Conservation (phyloP, 2,113 vertebrate genomes). For the Ancistrus triradiatus region DNA sequence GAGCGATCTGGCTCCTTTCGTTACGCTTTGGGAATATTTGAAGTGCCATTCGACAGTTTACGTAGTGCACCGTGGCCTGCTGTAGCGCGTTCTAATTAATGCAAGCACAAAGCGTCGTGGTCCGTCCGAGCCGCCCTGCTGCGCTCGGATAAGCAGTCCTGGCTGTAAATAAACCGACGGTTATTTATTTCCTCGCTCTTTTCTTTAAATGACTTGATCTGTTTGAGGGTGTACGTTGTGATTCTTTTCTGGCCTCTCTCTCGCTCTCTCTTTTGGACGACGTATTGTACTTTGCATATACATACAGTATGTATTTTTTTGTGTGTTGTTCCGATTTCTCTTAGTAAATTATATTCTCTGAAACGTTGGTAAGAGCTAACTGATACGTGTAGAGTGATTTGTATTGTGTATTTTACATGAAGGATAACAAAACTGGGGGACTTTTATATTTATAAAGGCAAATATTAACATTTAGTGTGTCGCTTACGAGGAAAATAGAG, state of each 20-base stretch:
- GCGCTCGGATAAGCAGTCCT: conserved; percentile 56
- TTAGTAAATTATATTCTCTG: conserved; percentile 67
- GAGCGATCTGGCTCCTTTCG: conserved; percentile 56
- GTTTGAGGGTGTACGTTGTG: conserved; percentile 68
- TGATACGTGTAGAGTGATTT: conserved; percentile 73
- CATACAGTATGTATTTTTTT: conserved; percentile 59
- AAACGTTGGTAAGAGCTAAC: conserved; percentile 66
- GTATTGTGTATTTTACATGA: conserved; percentile 78
- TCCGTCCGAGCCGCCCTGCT: conserved; percentile 50
- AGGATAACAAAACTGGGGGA: conserved; percentile 68
- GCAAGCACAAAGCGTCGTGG: conserved; percentile 74
- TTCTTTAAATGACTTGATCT: conserved; percentile 59
- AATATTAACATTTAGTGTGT: conserved; percentile 76
- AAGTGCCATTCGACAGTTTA: conserved; percentile 75
- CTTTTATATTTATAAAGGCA: conserved; percentile 79
- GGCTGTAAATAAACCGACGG: conserved; percentile 66
- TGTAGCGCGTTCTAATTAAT: conserved; percentile 76
- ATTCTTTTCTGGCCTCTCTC: conserved; percentile 34
- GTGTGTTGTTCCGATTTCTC: conserved; percentile 64
- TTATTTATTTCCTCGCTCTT: conserved; percentile 73
- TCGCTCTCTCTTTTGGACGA: conserved; percentile 53
- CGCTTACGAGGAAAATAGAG: conserved; percentile 69
- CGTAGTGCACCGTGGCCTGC: conserved; percentile 69
- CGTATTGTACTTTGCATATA: conserved; percentile 73
- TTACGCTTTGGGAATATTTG: conserved; percentile 54